phyloP scores from a whole-genome alignment of 1,140 invertebrate species.

The Lucilia cuprina region DNA sequence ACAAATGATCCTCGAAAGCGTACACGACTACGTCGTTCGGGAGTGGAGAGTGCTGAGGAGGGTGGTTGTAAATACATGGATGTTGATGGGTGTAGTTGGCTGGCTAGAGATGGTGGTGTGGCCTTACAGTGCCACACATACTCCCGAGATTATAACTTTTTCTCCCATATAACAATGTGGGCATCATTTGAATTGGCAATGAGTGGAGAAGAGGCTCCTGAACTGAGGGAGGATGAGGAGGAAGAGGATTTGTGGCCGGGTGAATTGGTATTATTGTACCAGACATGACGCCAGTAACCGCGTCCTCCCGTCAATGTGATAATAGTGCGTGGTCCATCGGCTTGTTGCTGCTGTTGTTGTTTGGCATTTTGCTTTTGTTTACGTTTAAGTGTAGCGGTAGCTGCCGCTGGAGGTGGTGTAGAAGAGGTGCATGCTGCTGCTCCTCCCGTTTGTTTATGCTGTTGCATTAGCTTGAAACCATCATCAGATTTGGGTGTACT shows the following conservation, averaged over 20 bases:
- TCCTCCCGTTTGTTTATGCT: background rate
- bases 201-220: slow-evolving; percentile 47
- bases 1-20: slow-evolving; percentile 53
- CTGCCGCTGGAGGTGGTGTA: slow-evolving; percentile 44
- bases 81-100: background rate
- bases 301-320: slow-evolving; percentile 86
- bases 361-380: slow-evolving; percentile 52
- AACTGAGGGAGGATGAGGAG: slow-evolving; percentile 60
- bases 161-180: slow-evolving; percentile 89
- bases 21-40: slow-evolving; percentile 47
- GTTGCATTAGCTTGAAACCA: slow-evolving; percentile 38
- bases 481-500: slow-evolving; percentile 48
- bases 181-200: slow-evolving; percentile 79
- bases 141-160: slow-evolving; percentile 76
- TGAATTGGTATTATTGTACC: slow-evolving; percentile 65
- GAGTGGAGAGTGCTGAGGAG: slow-evolving; percentile 42
- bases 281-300: slow-evolving; percentile 82
- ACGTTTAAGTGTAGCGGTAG: slow-evolving; percentile 55
- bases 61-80: slow-evolving; percentile 34
- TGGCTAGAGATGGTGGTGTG: slow-evolving; percentile 18
- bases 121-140: slow-evolving; percentile 52
- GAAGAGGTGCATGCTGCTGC: slow-evolving; percentile 21
- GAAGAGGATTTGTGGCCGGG: slow-evolving; percentile 45
- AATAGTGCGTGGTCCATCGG: slow-evolving; percentile 73
- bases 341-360: slow-evolving; percentile 52